Percentiles rank a stretch among this genome's conserved stretches.
phyloP scores from a whole-genome alignment of 1,140 invertebrate species.

The Drepana arcuata region DNA sequence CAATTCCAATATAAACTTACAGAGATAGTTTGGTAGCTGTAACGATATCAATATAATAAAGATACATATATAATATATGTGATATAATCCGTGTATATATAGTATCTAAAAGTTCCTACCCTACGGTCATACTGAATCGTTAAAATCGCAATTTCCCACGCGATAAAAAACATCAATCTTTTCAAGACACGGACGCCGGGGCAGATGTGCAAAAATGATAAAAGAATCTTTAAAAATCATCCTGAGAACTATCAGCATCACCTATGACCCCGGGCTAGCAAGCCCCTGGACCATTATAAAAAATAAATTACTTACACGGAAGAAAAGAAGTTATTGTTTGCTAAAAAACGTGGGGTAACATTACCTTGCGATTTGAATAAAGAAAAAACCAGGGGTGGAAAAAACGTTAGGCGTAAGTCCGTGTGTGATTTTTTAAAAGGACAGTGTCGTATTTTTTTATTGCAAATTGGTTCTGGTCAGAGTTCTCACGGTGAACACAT shows the following conservation, averaged over 20 bases:
- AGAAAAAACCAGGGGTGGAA: slow-evolving; percentile 47
- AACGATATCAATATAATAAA: too few species aligned
- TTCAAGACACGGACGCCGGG: slow-evolving; percentile 8
- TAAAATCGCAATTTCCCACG: slow-evolving; percentile 43
- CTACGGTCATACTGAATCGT: too few species aligned
- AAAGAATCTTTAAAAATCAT: slow-evolving; percentile 37
- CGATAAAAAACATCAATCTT: slow-evolving; percentile 17
- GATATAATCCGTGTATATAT: too few species aligned
- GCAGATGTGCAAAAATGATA: slow-evolving; percentile 43
- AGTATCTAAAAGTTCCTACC: too few species aligned
- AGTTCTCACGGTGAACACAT: slow-evolving; percentile 45
- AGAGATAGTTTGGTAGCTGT: too few species aligned
- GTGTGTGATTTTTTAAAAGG: slow-evolving; percentile 50
- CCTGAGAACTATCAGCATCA: slow-evolving; percentile 52
- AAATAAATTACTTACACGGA: slow-evolving; percentile 50
- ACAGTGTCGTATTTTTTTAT: slow-evolving; percentile 32
- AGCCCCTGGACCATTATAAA: slow-evolving; percentile 45
- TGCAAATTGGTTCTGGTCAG: slow-evolving; percentile 47
- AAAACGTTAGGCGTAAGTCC: slow-evolving; percentile 34
- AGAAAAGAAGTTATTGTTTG: slow-evolving; percentile 55
- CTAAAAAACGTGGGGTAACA: slow-evolving; percentile 49
- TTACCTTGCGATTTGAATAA: slow-evolving; percentile 62
- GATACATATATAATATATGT: too few species aligned
- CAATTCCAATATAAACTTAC: too few species aligned
- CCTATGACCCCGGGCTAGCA: slow-evolving; percentile 53